phyloP scores from a whole-genome alignment of 1,140 invertebrate genomes.

The Potamilus streckersoni region DNA sequence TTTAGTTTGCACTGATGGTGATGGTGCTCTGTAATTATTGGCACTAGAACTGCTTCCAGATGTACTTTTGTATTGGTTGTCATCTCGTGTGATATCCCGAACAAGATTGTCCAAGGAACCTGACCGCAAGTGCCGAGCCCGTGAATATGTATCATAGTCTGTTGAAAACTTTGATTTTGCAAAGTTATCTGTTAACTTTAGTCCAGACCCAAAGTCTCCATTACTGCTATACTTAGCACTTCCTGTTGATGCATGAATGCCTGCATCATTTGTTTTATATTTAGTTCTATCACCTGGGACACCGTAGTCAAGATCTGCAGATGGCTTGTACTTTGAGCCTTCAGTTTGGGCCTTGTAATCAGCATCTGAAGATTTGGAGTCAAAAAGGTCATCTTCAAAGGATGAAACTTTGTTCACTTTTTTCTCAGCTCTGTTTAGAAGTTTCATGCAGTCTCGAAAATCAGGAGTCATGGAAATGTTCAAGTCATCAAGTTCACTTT shows the following conservation, averaged over 20 bases:
- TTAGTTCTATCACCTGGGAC: not conserved
- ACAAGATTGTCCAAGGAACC: constrained; percentile 27
- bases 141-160: constrained; percentile 15
- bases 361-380: not conserved
- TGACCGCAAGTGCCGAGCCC: constrained; percentile 22
- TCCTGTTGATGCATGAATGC: not conserved
- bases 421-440: constrained; percentile 63
- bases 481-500: constrained; percentile 54
- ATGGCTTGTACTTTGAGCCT: constrained; percentile 1
- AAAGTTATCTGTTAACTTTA: no score
- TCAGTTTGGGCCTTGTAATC: not conserved
- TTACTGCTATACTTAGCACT: not conserved
- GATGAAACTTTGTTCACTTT: constrained; percentile 45
- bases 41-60: constrained; percentile 17
- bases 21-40: constrained; percentile 16
- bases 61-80: not conserved
- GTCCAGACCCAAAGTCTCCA: not conserved
- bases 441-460: constrained; percentile 64
- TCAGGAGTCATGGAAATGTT: constrained; percentile 63
- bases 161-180: constrained; percentile 15
- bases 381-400: no score
- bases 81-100: constrained; percentile 6
- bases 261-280: constrained; percentile 2
- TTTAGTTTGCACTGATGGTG: constrained; percentile 8
- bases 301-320: not conserved